Conservation (phyloP, 2,888 invertebrate genomes). For the Nymphalis c-album region DNA sequence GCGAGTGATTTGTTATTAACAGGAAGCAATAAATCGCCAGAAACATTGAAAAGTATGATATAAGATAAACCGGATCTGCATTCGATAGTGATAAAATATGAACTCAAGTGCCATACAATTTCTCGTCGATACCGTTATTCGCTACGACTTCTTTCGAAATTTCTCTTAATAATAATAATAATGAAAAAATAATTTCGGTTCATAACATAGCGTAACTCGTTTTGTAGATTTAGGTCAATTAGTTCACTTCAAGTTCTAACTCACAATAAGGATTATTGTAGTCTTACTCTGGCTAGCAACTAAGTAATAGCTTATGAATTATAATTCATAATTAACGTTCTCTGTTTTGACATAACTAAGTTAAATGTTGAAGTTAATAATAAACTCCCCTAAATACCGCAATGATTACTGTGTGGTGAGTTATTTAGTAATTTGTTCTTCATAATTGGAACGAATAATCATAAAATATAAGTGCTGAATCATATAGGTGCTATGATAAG, state of each 20-base stretch:
- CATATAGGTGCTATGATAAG: too few relatives aligned
- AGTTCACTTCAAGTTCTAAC: background rate
- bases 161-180: conserved; percentile 28
- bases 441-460: background rate
- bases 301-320: conserved; percentile 1
- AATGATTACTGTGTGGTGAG: conserved; percentile 32
- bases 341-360: conserved; percentile 17
- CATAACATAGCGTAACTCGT: conserved; percentile 15
- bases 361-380: conserved; percentile 48
- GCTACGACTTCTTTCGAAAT: conserved; percentile 36
- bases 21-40: conserved; percentile 57
- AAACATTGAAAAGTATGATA: conserved; percentile 50
- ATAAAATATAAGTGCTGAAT: too few relatives aligned
- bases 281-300: background rate
- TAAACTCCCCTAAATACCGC: conserved; percentile 38
- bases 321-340: too few relatives aligned
- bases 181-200: conserved; percentile 9
- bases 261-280: background rate
- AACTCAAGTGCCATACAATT: conserved; percentile 34
- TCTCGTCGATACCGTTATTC: conserved; percentile 33
- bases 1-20: conserved; percentile 53
- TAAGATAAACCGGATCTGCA: conserved; percentile 50
- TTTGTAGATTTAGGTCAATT: background rate
- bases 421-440: conserved; percentile 25
- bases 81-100: conserved; percentile 37